Conservation (phyloP, 2,888 invertebrate genomes). For the Lysandra bellargus region DNA sequence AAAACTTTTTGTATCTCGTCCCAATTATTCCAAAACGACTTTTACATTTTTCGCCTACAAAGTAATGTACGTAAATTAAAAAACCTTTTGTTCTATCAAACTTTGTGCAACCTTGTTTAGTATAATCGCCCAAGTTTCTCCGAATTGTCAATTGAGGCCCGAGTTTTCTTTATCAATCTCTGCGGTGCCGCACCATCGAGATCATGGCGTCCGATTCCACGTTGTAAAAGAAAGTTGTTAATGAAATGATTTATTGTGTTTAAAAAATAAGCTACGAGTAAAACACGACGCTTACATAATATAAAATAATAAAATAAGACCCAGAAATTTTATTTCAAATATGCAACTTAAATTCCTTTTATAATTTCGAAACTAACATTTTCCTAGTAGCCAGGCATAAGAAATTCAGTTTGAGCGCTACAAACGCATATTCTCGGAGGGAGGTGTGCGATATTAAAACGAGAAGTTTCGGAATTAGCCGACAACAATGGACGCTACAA, state of each 20-base stretch:
- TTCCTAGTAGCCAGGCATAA: neutral
- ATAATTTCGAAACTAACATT: neutral
- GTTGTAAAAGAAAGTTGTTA: neutral
- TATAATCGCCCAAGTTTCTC: slow-evolving; percentile 58
- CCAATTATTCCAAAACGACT: slow-evolving; percentile 65
- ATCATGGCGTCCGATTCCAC: neutral
- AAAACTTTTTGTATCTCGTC: slow-evolving; percentile 60
- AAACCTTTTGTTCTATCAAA: slow-evolving; percentile 61
- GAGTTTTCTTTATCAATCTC: slow-evolving; percentile 65
- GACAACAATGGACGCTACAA: slow-evolving; percentile 49
- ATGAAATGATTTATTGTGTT: neutral
- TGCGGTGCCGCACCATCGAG: slow-evolving; percentile 8
- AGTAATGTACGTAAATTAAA: slow-evolving; percentile 60
- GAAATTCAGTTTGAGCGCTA: slow-evolving; percentile 10
- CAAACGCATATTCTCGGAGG: slow-evolving; percentile 32
- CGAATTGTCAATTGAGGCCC: slow-evolving; percentile 55
- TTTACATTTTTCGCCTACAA: slow-evolving; percentile 49
- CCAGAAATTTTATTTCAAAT: neutral
- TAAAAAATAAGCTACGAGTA: neutral
- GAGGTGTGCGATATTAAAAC: slow-evolving; percentile 38
- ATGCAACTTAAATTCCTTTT: neutral
- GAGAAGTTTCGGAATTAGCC: slow-evolving; percentile 47
- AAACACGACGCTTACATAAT: neutral
- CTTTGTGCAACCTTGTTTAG: slow-evolving; percentile 63
- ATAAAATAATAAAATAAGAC: neutral